Conservation (phyloP, 2,113 vertebrate species). For the Gila orcuttii region DNA sequence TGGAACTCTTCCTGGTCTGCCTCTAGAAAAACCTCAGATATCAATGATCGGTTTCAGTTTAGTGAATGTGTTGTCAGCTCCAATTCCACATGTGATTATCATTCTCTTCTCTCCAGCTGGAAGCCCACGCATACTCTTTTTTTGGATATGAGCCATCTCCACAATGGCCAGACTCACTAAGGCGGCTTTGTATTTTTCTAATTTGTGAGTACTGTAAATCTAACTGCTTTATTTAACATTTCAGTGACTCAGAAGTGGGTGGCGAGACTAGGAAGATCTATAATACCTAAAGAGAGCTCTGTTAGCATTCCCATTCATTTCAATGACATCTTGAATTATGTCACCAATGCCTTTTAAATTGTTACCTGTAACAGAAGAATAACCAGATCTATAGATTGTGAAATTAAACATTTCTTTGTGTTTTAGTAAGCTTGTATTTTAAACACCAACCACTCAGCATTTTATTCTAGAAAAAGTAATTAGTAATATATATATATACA, state of each 20-base stretch:
- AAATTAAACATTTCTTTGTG: neutral
- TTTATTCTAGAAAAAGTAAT: neutral
- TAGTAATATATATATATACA: no score
- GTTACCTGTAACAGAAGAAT: neutral
- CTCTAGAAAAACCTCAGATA: constrained; percentile 11
- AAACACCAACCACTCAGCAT: neutral
- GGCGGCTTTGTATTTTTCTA: constrained; percentile 2
- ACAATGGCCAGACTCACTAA: constrained; percentile 30
- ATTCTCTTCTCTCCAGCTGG: constrained; percentile 39
- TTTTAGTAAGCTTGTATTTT: neutral
- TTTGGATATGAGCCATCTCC: constrained; percentile 11
- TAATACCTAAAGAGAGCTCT: constrained; percentile 7
- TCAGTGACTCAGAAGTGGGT: constrained; percentile 21
- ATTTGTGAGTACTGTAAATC: constrained; percentile 19
- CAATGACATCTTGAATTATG: neutral
- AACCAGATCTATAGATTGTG: neutral
- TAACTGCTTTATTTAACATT: constrained; percentile 27
- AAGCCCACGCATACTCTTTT: constrained; percentile 19
- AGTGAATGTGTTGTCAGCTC: constrained; percentile 37
- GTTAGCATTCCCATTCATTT: neutral
- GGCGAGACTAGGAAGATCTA: constrained; percentile 3
- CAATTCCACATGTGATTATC: constrained; percentile 46
- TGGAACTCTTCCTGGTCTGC: neutral
- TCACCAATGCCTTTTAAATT: neutral
- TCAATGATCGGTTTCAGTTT: constrained; percentile 30